Evolutionary conservation across 92 coral and sea anemone genomes (phyloP).

Genomic region (Muricea muricata): DNA sequence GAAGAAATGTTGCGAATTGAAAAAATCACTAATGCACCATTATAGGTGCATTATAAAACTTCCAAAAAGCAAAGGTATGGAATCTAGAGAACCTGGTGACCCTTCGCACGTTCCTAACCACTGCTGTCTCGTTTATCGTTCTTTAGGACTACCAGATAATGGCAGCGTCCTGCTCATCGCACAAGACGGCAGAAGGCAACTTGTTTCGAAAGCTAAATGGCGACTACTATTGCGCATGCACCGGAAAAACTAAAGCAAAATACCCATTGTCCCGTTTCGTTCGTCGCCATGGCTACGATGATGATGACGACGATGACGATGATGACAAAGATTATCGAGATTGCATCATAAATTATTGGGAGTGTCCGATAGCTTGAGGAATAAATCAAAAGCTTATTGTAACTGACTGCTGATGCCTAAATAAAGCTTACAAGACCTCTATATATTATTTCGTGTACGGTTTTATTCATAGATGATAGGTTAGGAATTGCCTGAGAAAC

Average conservation of each 20-base stretch:
- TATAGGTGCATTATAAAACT: too few relatives aligned
- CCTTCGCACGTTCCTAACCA: not conserved
- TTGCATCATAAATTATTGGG: conserved; percentile 25
- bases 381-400: not conserved
- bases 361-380: conserved; percentile 8
- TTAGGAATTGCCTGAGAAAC: too few relatives aligned
- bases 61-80: too few relatives aligned
- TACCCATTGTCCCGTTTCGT: too few relatives aligned
- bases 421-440: not conserved
- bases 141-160: not conserved
- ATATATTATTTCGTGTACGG: too few relatives aligned
- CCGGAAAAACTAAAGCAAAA: conserved; percentile 13
- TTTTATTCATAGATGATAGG: too few relatives aligned
- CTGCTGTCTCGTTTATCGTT: not conserved
- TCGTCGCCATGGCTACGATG: not conserved
- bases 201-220: not conserved
- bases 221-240: not conserved
- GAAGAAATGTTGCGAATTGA: too few relatives aligned
- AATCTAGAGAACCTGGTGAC: too few relatives aligned
- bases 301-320: conserved; percentile 1
- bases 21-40: too few relatives aligned
- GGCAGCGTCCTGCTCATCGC: not conserved
- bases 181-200: not conserved
- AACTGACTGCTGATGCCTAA: not conserved
- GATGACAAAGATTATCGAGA: not conserved